A percentile compares a stretch with the other conserved stretches of the same genome.
Conservation (phyloP, 2,113 vertebrate genomes). For the Phainopepla nitens region DNA sequence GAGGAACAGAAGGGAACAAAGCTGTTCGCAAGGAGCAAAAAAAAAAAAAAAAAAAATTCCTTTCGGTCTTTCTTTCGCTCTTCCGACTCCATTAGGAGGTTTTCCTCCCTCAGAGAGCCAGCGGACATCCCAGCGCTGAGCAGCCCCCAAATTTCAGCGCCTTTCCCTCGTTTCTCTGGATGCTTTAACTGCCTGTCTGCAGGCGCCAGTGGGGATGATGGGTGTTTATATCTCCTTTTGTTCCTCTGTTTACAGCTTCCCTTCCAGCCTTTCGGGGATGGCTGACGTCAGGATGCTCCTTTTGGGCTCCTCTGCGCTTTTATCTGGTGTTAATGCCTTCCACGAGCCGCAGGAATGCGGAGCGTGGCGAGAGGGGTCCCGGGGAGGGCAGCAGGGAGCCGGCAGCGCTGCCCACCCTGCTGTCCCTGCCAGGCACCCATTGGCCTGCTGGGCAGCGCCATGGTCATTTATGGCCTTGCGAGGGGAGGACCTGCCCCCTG, state of each 20-base stretch:
- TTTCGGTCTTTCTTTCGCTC: neutral
- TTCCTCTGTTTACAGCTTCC: constrained; percentile 59
- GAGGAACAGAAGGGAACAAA: neutral
- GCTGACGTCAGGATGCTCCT: constrained; percentile 56
- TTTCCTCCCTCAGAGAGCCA: neutral
- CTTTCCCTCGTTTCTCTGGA: neutral
- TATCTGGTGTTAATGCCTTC: constrained; percentile 35
- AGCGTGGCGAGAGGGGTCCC: neutral
- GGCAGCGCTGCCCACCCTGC: neutral
- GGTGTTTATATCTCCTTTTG: constrained; percentile 53
- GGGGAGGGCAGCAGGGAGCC: neutral
- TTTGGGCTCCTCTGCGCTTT: constrained; percentile 5
- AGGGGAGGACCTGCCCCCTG: constrained; percentile 7
- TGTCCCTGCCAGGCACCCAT: neutral
- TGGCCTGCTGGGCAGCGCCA: neutral
- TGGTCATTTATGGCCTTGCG: constrained; percentile 68
- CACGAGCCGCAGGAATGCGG: constrained; percentile 1
- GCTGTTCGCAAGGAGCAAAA: neutral
- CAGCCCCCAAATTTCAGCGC: neutral
- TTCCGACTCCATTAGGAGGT: neutral
- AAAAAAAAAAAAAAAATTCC: neutral
- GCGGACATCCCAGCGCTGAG: neutral
- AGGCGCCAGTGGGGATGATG: neutral
- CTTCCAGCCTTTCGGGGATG: constrained; percentile 11
- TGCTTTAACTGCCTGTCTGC: neutral